Evolutionary conservation across 2,888 invertebrate species (phyloP).

Genomic region (Scrobipalpa atriplicella): DNA sequence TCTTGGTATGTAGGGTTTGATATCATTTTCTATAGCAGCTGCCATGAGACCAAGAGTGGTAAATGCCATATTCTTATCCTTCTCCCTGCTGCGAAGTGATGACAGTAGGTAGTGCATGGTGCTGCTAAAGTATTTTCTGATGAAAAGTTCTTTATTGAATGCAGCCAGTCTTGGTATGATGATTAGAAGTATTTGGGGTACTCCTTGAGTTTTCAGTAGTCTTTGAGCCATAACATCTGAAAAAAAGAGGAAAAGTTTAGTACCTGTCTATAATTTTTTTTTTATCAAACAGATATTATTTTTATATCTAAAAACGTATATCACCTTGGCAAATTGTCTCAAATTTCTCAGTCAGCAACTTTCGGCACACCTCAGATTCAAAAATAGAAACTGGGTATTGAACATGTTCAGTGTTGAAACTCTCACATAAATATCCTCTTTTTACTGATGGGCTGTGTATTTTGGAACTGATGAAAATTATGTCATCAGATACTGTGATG

Average conservation of each 20-base stretch:
- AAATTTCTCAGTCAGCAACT: slow-evolving; percentile 92
- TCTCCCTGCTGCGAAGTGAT: slow-evolving; percentile 90
- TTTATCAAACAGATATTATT: too few relatives aligned
- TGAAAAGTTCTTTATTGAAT: slow-evolving; percentile 93
- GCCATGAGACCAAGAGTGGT: slow-evolving; percentile 95
- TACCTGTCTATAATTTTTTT: too few relatives aligned
- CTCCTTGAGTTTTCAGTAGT: slow-evolving; percentile 88
- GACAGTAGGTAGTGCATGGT: slow-evolving; percentile 90
- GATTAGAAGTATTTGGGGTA: slow-evolving; percentile 93
- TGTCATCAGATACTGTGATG: slow-evolving; percentile 77
- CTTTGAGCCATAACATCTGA: slow-evolving; percentile 91
- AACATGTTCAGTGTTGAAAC: slow-evolving; percentile 77
- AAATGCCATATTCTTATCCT: slow-evolving; percentile 94
- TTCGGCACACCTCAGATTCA: slow-evolving; percentile 94
- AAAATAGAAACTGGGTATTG: slow-evolving; percentile 84
- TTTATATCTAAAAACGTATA: not conserved
- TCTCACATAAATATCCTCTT: slow-evolving; percentile 76
- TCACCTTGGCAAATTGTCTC: slow-evolving; percentile 87
- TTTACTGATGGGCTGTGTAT: slow-evolving; percentile 83
- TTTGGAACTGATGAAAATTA: slow-evolving; percentile 82
- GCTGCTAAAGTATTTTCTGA: slow-evolving; percentile 87
- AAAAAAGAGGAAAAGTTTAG: slow-evolving; percentile 40
- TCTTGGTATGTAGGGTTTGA: slow-evolving; percentile 89
- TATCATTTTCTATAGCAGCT: slow-evolving; percentile 92
- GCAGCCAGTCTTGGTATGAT: slow-evolving; percentile 96